Evolutionary conservation across 2,888 invertebrate genomes (phyloP).

Genomic region (Orthosia cruda): DNA sequence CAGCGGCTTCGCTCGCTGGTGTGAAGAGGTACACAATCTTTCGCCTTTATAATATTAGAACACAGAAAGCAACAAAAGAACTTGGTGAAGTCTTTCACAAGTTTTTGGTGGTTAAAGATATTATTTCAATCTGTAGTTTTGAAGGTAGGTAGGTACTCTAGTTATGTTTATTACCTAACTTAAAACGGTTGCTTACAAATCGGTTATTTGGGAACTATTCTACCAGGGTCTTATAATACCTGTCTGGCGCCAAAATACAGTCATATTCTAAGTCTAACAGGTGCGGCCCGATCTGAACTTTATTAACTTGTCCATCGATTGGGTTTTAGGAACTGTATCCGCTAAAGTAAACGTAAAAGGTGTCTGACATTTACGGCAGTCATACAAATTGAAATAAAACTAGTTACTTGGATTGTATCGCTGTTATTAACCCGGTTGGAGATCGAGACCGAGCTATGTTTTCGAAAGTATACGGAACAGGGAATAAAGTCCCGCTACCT

Average conservation of each 20-base stretch:
- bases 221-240: neutral
- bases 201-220: neutral
- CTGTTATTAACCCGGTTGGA: neutral
- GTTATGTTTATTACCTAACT: neutral
- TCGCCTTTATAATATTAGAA: too few species aligned
- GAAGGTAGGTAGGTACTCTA: neutral
- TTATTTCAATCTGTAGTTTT: neutral
- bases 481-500: too few species aligned
- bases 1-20: too few species aligned
- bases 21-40: too few species aligned
- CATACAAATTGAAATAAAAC: slow-evolving; percentile 53
- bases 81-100: too few species aligned
- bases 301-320: slow-evolving; percentile 29
- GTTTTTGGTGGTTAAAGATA: neutral
- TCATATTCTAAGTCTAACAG: neutral
- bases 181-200: neutral
- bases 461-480: too few species aligned
- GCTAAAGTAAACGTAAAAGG: slow-evolving; percentile 26
- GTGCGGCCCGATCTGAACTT: slow-evolving; percentile 26
- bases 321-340: slow-evolving; percentile 22
- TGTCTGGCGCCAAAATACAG: slow-evolving; percentile 4
- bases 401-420: slow-evolving; percentile 27
- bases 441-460: too few species aligned
- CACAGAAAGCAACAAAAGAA: too few species aligned
- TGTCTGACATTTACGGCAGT: slow-evolving; percentile 47